Evolutionary conservation across 2,888 invertebrate species (phyloP).

Genomic region (Agrochola macilenta): DNA sequence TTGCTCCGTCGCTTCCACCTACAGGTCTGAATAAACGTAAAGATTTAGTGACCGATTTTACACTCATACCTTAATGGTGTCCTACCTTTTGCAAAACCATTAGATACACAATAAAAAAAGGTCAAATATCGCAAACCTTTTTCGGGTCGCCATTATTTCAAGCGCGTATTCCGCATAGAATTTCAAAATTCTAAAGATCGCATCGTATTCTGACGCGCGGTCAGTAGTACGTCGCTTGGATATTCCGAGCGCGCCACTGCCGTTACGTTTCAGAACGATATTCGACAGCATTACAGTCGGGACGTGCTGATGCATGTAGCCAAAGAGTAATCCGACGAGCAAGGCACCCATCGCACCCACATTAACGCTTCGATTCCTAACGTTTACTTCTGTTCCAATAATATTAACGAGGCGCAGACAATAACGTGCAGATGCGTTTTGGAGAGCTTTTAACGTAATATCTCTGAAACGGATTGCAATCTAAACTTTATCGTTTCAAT

Average conservation of each 20-base stretch:
- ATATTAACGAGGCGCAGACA: constrained; percentile 53
- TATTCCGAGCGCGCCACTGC: constrained; percentile 70
- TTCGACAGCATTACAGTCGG: constrained; percentile 80
- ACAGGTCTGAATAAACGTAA: constrained; percentile 14
- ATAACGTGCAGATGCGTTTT: constrained; percentile 52
- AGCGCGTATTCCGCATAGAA: constrained; percentile 40
- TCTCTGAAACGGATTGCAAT: constrained; percentile 40
- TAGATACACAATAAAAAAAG: constrained; percentile 53
- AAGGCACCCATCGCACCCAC: constrained; percentile 50
- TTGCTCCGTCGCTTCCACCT: neutral
- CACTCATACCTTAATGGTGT: constrained; percentile 17
- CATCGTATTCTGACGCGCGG: constrained; percentile 55
- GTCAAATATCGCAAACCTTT: constrained; percentile 43
- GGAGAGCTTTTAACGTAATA: constrained; percentile 51
- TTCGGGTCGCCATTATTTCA: constrained; percentile 54
- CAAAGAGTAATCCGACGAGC: constrained; percentile 69
- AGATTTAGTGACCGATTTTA: constrained; percentile 16
- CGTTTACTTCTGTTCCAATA: constrained; percentile 61
- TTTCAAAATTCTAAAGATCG: constrained; percentile 56
- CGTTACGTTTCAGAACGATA: constrained; percentile 77
- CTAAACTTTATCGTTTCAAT: constrained; percentile 34
- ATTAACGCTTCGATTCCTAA: constrained; percentile 60
- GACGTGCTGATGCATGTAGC: constrained; percentile 83
- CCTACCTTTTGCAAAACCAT: constrained; percentile 33
- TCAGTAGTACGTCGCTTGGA: constrained; percentile 63